Conservation (phyloP, 2,797 vertebrate species). For the Macrochelys suwanniensis region DNA sequence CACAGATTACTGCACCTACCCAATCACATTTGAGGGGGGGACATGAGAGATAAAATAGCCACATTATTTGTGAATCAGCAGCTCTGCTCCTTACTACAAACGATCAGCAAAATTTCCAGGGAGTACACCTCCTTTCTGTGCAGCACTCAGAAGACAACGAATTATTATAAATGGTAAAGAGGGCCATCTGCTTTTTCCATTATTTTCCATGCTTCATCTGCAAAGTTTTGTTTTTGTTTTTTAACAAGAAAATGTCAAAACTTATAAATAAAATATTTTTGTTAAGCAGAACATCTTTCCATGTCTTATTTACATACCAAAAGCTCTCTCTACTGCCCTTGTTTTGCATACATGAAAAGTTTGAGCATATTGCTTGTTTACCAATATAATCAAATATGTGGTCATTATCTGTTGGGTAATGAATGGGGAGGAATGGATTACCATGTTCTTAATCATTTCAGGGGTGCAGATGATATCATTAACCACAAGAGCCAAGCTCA, state of each 20-base stretch:
- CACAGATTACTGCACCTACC: neutral
- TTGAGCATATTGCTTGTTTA: slow-evolving; percentile 29
- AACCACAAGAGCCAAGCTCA: neutral
- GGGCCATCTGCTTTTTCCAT: neutral
- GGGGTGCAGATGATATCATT: slow-evolving; percentile 24
- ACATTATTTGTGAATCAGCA: neutral
- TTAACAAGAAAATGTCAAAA: slow-evolving; percentile 25
- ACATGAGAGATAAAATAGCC: neutral
- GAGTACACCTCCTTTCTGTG: neutral
- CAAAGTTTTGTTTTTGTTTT: neutral
- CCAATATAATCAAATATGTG: slow-evolving; percentile 42
- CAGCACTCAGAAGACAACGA: slow-evolving; percentile 5
- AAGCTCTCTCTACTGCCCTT: neutral
- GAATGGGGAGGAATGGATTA: slow-evolving; percentile 39
- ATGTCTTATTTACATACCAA: slow-evolving; percentile 28
- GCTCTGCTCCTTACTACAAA: neutral
- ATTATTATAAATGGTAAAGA: slow-evolving; percentile 30
- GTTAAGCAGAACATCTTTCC: slow-evolving; percentile 37
- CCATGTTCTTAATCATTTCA: slow-evolving; percentile 18
- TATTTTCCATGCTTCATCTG: neutral
- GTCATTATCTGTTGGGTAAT: slow-evolving; percentile 49
- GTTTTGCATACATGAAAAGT: neutral
- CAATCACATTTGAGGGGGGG: neutral
- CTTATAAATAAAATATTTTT: neutral
- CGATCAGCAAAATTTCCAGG: neutral